Conservation (phyloP, 1,140 invertebrate species). For the Pogonognathellus flavescens region DNA sequence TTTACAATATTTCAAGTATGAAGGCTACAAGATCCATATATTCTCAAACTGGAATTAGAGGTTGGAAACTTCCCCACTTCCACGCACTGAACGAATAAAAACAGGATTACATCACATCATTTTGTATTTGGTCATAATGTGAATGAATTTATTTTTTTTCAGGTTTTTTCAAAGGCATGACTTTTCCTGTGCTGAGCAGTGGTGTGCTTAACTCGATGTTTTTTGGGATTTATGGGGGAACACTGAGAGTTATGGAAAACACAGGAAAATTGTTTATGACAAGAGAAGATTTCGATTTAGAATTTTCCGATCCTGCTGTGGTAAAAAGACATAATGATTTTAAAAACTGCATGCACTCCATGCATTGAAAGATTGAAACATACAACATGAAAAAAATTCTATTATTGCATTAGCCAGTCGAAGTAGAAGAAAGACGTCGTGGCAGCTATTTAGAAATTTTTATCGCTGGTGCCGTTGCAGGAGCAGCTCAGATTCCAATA, state of each 20-base stretch:
- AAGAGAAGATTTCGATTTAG: background rate
- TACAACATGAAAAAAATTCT: too few species aligned
- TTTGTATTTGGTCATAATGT: background rate
- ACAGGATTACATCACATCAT: too few species aligned
- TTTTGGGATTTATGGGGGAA: conserved; percentile 79
- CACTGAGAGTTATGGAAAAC: conserved; percentile 70
- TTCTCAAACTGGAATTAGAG: background rate
- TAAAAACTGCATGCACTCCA: too few species aligned
- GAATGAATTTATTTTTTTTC: conserved; percentile 38
- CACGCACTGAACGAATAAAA: too few species aligned
- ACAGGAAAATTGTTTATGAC: background rate
- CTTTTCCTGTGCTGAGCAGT: conserved; percentile 77
- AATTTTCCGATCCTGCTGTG: background rate
- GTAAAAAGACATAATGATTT: background rate
- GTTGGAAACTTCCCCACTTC: too few species aligned
- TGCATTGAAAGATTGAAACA: too few species aligned
- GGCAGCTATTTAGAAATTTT: conserved; percentile 66
- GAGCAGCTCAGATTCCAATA: conserved; percentile 75
- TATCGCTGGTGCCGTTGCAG: conserved; percentile 75
- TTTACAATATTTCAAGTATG: conserved; percentile 68
- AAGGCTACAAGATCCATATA: conserved; percentile 49
- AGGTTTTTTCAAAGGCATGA: conserved; percentile 81
- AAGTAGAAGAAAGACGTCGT: background rate
- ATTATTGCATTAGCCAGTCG: too few species aligned
- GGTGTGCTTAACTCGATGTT: conserved; percentile 80